Percentiles rank a stretch among this genome's conserved stretches.
phyloP scores from a whole-genome alignment of 2,113 vertebrate species.

The Atherinomorus stipes region DNA sequence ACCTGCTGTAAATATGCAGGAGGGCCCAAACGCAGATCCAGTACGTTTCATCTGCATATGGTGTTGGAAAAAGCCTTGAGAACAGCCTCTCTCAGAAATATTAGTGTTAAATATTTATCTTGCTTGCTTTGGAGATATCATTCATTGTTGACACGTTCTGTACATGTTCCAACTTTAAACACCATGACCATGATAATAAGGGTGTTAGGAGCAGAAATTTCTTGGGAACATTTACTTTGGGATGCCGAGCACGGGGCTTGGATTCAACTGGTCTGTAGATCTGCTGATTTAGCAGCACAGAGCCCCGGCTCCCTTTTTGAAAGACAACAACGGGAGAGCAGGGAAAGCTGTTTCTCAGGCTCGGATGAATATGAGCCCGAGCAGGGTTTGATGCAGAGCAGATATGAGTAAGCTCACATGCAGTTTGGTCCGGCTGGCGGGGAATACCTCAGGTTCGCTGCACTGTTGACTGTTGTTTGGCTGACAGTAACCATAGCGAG shows the following conservation, averaged over 20 bases:
- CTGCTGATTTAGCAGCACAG: constrained; percentile 61
- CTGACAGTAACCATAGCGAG: constrained; percentile 73
- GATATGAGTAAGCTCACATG: constrained; percentile 41
- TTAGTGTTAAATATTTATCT: constrained; percentile 53
- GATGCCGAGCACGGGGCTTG: constrained; percentile 46
- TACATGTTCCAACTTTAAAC: constrained; percentile 39
- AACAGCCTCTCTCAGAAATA: constrained; percentile 42
- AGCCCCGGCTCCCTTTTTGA: constrained; percentile 47
- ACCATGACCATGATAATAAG: constrained; percentile 41
- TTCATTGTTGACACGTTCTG: constrained; percentile 41
- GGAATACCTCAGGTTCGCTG: constrained; percentile 6
- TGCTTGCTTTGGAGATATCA: constrained; percentile 47
- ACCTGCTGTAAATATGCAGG: constrained; percentile 42
- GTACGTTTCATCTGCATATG: constrained; percentile 25
- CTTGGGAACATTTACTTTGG: constrained; percentile 68
- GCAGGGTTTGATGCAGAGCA: constrained; percentile 64
- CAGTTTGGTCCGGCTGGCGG: constrained; percentile 47
- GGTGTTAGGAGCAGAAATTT: constrained; percentile 12
- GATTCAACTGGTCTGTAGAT: constrained; percentile 59
- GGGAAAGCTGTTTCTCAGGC: constrained; percentile 34
- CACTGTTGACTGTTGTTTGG: constrained; percentile 78
- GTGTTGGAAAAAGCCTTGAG: constrained; percentile 36
- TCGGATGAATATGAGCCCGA: constrained; percentile 27
- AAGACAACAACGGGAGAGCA: constrained; percentile 57
- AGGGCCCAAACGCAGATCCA: constrained; percentile 29